Evolutionary conservation across 2,888 invertebrate genomes (phyloP).

Genomic region (Digitonthophagus gazella): DNA sequence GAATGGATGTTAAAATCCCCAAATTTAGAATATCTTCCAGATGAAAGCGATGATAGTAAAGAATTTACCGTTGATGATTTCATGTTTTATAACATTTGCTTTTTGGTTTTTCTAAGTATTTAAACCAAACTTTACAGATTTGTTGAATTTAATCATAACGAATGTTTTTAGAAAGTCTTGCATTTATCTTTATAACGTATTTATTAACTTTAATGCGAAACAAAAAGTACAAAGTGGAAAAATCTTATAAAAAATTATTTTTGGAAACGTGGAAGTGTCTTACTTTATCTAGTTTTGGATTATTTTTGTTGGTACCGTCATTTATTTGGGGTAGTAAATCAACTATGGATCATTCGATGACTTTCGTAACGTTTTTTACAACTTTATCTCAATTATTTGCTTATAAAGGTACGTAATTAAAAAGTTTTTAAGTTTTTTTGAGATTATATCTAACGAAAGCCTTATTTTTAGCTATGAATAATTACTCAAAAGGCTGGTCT

Average conservation of each 20-base stretch:
- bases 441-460: no score
- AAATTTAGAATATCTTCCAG: constrained; percentile 1
- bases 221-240: constrained; percentile 22
- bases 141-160: not conserved
- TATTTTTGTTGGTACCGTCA: constrained; percentile 61
- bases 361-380: constrained; percentile 64
- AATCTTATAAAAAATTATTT: constrained; percentile 31
- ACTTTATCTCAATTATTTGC: constrained; percentile 62
- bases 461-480: constrained; percentile 57
- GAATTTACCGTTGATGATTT: constrained; percentile 25
- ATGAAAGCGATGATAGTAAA: constrained; percentile 13
- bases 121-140: not conserved
- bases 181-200: constrained; percentile 21
- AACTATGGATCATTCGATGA: constrained; percentile 52
- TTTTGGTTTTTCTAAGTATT: constrained; percentile 23
- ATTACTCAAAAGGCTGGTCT: constrained; percentile 52
- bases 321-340: constrained; percentile 60
- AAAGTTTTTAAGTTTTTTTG: no score
- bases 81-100: constrained; percentile 22
- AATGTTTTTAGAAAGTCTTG: constrained; percentile 22
- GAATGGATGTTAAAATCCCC: constrained; percentile 56
- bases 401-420: constrained; percentile 58
- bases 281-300: constrained; percentile 60
- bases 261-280: constrained; percentile 56
- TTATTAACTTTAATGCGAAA: constrained; percentile 24